Conservation (phyloP, 1,140 invertebrate species). For the Prorops nasuta region DNA sequence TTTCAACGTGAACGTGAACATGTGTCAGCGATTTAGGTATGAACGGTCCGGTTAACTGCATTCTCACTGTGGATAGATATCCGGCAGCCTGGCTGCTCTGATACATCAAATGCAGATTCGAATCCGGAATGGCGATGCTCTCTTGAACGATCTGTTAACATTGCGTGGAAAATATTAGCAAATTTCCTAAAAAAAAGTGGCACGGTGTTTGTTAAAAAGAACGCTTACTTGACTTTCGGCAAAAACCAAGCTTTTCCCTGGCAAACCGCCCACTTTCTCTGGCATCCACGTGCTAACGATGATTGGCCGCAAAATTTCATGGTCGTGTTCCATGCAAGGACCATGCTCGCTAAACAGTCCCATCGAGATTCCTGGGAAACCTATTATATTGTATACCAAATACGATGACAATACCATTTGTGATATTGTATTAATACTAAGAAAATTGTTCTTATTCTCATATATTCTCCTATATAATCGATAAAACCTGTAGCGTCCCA, state of each 20-base stretch:
- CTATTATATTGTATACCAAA: slow-evolving; percentile 43
- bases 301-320: slow-evolving; percentile 76
- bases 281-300: slow-evolving; percentile 84
- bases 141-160: slow-evolving; percentile 87
- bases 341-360: slow-evolving; percentile 58
- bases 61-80: slow-evolving; percentile 87
- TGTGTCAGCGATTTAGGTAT: slow-evolving; percentile 79
- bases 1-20: slow-evolving; percentile 86
- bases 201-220: background rate
- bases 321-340: slow-evolving; percentile 82
- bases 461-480: no score
- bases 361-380: slow-evolving; percentile 64
- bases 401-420: slow-evolving; percentile 15
- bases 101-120: slow-evolving; percentile 88
- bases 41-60: slow-evolving; percentile 80
- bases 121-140: slow-evolving; percentile 88
- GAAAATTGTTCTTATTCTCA: no score
- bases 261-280: slow-evolving; percentile 77
- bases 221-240: slow-evolving; percentile 78
- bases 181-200: background rate
- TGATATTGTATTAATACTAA: no score
- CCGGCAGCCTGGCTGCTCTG: slow-evolving; percentile 89
- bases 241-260: slow-evolving; percentile 79
- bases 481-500: no score
- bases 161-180: slow-evolving; percentile 1